Conservation (phyloP, 2,888 invertebrate species). For the Cordilura impudica region DNA sequence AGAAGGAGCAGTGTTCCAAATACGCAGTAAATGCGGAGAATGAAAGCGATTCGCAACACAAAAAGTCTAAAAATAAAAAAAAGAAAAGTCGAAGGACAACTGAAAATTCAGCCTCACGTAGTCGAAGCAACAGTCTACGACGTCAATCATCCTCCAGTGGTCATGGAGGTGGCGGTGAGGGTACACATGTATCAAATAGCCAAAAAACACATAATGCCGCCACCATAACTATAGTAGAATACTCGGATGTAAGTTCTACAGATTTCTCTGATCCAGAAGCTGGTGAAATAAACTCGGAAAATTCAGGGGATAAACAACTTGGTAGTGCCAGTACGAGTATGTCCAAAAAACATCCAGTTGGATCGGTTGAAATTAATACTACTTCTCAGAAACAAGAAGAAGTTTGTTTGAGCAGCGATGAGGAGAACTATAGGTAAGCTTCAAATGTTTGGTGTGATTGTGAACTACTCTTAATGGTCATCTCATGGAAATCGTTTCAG, state of each 20-base stretch:
- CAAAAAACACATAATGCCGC: constrained; percentile 29
- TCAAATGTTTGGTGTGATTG: too few relatives aligned
- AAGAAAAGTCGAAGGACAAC: constrained; percentile 67
- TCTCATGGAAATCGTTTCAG: background rate
- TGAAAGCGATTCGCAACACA: constrained; percentile 53
- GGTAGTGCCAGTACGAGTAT: constrained; percentile 4
- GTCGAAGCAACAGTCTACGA: constrained; percentile 61
- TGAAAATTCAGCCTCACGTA: constrained; percentile 39
- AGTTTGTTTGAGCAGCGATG: constrained; percentile 66
- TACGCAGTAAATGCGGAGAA: constrained; percentile 55
- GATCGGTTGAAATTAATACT: constrained; percentile 16
- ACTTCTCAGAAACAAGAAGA: constrained; percentile 36
- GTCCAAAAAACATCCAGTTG: constrained; percentile 33
- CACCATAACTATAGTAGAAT: constrained; percentile 80
- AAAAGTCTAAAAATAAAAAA: constrained; percentile 63
- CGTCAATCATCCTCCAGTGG: constrained; percentile 63
- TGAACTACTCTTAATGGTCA: background rate
- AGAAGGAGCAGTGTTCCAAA: constrained; percentile 50
- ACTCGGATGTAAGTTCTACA: constrained; percentile 95
- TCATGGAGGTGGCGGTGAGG: constrained; percentile 17
- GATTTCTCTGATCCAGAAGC: constrained; percentile 93
- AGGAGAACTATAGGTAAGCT: constrained; percentile 70
- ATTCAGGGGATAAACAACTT: constrained; percentile 46
- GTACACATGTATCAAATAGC: constrained; percentile 23
- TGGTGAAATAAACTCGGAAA: constrained; percentile 86